A percentile compares a stretch with the other conserved stretches of the same genome.
Evolutionary conservation across 2,888 invertebrate genomes (phyloP).

Genomic region (Agrochola lychnidis): DNA sequence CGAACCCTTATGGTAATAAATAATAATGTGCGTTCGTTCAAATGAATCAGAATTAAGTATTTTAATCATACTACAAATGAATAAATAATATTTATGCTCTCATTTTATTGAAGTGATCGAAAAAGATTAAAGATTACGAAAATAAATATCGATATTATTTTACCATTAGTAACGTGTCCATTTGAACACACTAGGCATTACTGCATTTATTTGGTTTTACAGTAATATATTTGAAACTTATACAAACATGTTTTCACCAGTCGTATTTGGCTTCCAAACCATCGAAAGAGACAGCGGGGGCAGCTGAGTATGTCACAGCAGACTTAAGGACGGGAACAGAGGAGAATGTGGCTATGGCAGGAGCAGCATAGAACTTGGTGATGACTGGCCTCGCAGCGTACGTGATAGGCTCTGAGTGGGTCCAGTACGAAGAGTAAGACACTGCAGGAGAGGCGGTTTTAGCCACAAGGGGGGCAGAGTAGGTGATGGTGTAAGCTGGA

Average conservation of each 20-base stretch:
- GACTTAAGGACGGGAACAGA: slow-evolving; percentile 73
- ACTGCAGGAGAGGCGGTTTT: no score
- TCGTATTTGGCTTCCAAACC: slow-evolving; percentile 72
- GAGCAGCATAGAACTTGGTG: slow-evolving; percentile 26
- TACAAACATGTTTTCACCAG: slow-evolving; percentile 76
- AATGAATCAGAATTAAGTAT: background rate
- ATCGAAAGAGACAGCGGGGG: slow-evolving; percentile 79
- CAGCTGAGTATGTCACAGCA: slow-evolving; percentile 75
- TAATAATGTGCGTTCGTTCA: no score
- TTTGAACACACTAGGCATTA: no score
- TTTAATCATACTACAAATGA: background rate
- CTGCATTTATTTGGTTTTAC: background rate
- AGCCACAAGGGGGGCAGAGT: no score
- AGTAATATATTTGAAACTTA: background rate
- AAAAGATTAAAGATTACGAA: background rate
- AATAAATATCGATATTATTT: no score
- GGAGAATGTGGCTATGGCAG: slow-evolving; percentile 69
- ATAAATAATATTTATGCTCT: background rate
- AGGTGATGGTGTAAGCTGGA: no score
- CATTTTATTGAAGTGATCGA: background rate
- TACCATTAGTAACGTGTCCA: no score
- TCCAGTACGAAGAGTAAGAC: no score
- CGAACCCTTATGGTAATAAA: no score
- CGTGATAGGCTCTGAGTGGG: no score
- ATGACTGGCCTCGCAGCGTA: no score